These are phyloP conservation scores for Malurus splendens DNA, from an alignment of 2,797 vertebrate species.

Conservation along the genomic window DNA sequence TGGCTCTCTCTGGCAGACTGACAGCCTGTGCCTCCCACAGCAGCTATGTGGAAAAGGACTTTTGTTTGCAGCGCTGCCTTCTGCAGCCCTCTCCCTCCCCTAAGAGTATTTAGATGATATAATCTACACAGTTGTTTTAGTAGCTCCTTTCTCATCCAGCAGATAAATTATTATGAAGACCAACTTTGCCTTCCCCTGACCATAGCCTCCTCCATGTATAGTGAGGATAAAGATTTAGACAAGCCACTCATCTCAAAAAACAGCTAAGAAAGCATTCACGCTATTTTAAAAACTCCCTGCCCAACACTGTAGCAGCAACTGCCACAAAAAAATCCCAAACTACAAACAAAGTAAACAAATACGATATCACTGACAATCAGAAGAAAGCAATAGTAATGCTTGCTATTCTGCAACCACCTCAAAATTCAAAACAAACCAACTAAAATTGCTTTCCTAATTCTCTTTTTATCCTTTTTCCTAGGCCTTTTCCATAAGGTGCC, in stretches of 20 bases:
- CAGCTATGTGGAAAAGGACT: background rate
- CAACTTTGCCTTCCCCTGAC: background rate
- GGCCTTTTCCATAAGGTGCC: constrained; percentile 1
- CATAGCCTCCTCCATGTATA: background rate
- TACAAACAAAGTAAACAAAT: background rate
- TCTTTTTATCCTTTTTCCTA: background rate
- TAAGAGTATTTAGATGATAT: background rate
- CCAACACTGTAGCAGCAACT: background rate
- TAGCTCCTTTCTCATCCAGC: background rate
- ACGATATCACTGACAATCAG: background rate
- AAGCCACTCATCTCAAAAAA: background rate
- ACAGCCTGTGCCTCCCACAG: background rate
- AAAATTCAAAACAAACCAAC: background rate
- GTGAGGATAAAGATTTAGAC: background rate
- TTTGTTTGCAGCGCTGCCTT: background rate
- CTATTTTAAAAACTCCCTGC: background rate
- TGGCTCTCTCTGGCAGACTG: background rate
- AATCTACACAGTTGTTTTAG: background rate
- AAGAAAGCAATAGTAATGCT: background rate
- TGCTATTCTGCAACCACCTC: background rate
- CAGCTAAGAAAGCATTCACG: background rate
- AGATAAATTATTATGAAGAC: background rate
- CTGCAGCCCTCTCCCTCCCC: background rate
- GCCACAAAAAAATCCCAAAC: background rate
- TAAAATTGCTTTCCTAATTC: background rate